Evolutionary conservation across 2,113 vertebrate genomes (phyloP), one percentile per base, ranked within the genome.

Genomic region (Carollia perspicillata): DNA sequence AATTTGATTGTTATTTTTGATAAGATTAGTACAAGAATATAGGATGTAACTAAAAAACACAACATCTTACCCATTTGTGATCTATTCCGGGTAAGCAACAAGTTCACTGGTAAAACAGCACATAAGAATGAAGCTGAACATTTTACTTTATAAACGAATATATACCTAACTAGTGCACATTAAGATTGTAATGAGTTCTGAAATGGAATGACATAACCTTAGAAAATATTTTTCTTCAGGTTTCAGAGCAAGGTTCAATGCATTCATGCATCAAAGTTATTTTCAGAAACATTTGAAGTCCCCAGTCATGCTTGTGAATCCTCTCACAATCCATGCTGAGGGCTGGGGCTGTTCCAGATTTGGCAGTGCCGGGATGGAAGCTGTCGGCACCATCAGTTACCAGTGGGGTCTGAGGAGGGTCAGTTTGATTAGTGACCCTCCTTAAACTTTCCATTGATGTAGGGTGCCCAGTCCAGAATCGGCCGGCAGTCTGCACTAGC

Each of bases 401-500:
- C 97, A 1, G 78, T 14, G 89, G 84, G 60, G 37, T 81, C 51
- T 1, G 0, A 1, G 0, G 17, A 1, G 55, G 23, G 8, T 0
- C 17, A 0, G 28, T 13, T 97, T 97, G 98, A 1, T 99, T 98
- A 99, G 3, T 99, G 97, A 0, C 99, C 98, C 40, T 98, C 98
- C 97, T 99, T 99, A 85, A 98, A 99, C 95, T 99, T 99, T 95
- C 99, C 99, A 0, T 97, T 97, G 53, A 99, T 95, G 97, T 99
- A 99, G 9, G 99, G 99, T 26, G 99, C 99, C 35, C 99, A 99
- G 87, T 99, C 99, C 90, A 99, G 98, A 94, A 99, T 33, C 92
- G 99, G 44, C 69, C 98, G 97, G 99, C 99, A 99, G 95, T 84
- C 98, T 99, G 99, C 55, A 99, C 98, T 35, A 99, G 23, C 37